Base-by-base conservation (phyloP, 2,113 vertebrate genomes). In the Colossoma macropomum region DNA sequence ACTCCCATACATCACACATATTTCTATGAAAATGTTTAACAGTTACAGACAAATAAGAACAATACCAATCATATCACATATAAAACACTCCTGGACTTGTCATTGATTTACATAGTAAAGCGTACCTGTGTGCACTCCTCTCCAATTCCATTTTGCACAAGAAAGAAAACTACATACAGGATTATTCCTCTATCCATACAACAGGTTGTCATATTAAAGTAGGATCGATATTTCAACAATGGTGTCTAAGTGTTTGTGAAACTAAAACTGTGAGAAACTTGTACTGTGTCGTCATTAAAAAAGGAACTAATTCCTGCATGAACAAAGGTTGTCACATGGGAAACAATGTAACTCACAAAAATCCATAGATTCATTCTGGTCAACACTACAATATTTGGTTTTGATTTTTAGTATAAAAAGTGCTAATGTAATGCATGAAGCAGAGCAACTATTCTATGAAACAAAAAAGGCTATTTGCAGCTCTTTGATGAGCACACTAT, bases 121-220 rank as follows among this genome's bases (percentile, higher is more conserved):
- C 70, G 4, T 78, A 82, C 75, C 69, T 21, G 68, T 21, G 59
- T 60, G 30, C 84, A 82, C 19, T 73, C 50, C 69, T 85, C 34
- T n/a, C 50, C 69, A 60, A 66, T 45, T 82, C 69, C 75, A 75
- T 28, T 10, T 66, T 74, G 80, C 41, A 76, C 8, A 23, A 81
- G 10, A 30, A 81, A 56, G 16, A 81, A 77, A 70, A 85, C 0
- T 21, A 54, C 45, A 16, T 5, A 12, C 3, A 27, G 23, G n/a
- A 72, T 27, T 25, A 81, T n/a, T 5, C 59, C 38, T 52, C 25
- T 3, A 41, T 30, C 8, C 23, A 32, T 11, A 80, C n/a, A 73
- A 45, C 54, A 7, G 4, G 66, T 1, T 3, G 21, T 65, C 79
- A 81, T 77, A 30, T 1, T 84, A 45, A 11, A 45, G 19, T 41